Evolutionary conservation across 2,797 vertebrate species (phyloP).

Genomic region (Ptychadena robeensis): DNA sequence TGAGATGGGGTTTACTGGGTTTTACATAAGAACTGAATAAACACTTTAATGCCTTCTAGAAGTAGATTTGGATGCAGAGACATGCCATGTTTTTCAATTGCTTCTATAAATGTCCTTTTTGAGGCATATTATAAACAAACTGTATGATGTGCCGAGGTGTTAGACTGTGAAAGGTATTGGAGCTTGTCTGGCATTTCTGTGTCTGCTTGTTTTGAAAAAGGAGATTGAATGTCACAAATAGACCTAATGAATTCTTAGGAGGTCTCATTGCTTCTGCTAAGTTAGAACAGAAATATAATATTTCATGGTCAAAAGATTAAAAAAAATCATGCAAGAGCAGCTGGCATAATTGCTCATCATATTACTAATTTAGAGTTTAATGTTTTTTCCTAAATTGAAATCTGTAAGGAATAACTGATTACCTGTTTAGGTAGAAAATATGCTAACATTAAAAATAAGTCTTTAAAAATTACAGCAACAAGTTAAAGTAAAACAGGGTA

Average conservation of each 20-base stretch:
- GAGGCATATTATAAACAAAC: conserved; percentile 45
- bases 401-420: neutral
- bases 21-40: neutral
- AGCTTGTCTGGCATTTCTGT: conserved; percentile 59
- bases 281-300: conserved; percentile 26
- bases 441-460: neutral
- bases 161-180: conserved; percentile 59
- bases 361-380: neutral
- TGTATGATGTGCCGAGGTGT: conserved; percentile 48
- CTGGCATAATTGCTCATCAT: neutral
- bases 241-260: conserved; percentile 54
- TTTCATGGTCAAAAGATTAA: neutral
- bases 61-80: conserved; percentile 32
- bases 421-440: neutral
- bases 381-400: neutral
- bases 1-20: no score
- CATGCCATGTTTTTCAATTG: conserved; percentile 31
- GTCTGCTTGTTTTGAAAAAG: conserved; percentile 46
- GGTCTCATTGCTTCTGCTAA: conserved; percentile 24
- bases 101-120: conserved; percentile 53
- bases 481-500: no score
- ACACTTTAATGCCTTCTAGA: conserved; percentile 21
- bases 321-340: neutral
- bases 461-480: neutral
- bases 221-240: conserved; percentile 57